Evolutionary conservation across 2,888 invertebrate species (phyloP).

Genomic region (Synanthedon myopaeformis): DNA sequence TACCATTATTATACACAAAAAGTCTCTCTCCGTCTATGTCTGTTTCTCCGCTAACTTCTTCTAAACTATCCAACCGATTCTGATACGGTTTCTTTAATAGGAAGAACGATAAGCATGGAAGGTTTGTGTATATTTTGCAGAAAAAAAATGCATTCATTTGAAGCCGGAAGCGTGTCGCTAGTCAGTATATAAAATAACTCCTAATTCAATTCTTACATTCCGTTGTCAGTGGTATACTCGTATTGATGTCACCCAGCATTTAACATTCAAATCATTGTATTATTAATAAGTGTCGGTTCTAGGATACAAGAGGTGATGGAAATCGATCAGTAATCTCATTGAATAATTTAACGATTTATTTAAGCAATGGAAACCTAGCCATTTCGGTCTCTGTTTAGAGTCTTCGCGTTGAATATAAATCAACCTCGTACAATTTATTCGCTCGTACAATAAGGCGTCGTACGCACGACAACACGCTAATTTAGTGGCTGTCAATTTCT

Average conservation of each 20-base stretch:
- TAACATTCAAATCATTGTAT: neutral
- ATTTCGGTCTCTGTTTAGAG: slow-evolving; percentile 16
- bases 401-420: slow-evolving; percentile 26
- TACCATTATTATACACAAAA: too few relatives aligned
- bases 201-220: too few relatives aligned
- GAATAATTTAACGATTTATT: slow-evolving; percentile 35
- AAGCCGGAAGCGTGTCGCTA: too few relatives aligned
- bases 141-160: too few relatives aligned
- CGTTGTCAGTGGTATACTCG: neutral
- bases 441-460: neutral
- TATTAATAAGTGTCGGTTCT: slow-evolving; percentile 4
- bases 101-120: too few relatives aligned
- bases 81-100: too few relatives aligned
- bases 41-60: too few relatives aligned
- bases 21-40: too few relatives aligned
- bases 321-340: slow-evolving; percentile 28
- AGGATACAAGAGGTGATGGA: slow-evolving; percentile 11
- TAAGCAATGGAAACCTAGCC: slow-evolving; percentile 16
- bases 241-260: neutral
- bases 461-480: neutral
- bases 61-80: too few relatives aligned
- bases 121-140: too few relatives aligned
- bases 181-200: too few relatives aligned
- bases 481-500: neutral
- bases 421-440: slow-evolving; percentile 5